phyloP scores from a whole-genome alignment of 2,888 invertebrate genomes.

The Napeogenes inachia region DNA sequence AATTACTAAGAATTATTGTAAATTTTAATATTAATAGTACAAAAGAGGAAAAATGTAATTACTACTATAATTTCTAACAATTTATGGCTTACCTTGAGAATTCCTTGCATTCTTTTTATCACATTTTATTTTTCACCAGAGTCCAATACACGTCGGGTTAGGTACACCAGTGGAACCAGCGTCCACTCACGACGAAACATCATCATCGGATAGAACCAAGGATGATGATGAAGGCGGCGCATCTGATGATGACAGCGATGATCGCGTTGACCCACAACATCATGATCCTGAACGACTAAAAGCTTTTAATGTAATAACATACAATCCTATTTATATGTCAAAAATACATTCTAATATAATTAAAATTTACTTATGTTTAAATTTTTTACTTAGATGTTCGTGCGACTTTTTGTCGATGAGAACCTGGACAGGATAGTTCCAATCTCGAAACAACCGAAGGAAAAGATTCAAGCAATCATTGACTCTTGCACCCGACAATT shows the following conservation, averaged over 20 bases:
- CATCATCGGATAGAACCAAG: constrained; percentile 91
- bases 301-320: constrained; percentile 91
- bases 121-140: constrained; percentile 55
- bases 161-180: constrained; percentile 71
- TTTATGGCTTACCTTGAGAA: not conserved
- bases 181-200: constrained; percentile 90
- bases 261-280: constrained; percentile 90
- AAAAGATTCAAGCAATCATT: constrained; percentile 97
- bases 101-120: not conserved
- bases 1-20: too few species aligned
- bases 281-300: constrained; percentile 96
- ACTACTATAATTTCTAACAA: constrained; percentile 9
- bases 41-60: not conserved
- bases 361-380: not conserved
- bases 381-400: constrained; percentile 88
- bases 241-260: constrained; percentile 92
- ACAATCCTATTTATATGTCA: not conserved
- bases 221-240: constrained; percentile 81
- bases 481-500: constrained; percentile 98
- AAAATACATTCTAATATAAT: not conserved
- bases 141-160: constrained; percentile 80
- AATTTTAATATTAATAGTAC: not conserved
- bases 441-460: constrained; percentile 98
- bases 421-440: constrained; percentile 97
- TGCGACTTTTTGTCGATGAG: constrained; percentile 96